A percentile compares a stretch with the other conserved stretches of the same genome.
These are phyloP conservation scores for Morpho achilles DNA, from an alignment of 2,888 invertebrate genomes.

Conservation along the genomic window DNA sequence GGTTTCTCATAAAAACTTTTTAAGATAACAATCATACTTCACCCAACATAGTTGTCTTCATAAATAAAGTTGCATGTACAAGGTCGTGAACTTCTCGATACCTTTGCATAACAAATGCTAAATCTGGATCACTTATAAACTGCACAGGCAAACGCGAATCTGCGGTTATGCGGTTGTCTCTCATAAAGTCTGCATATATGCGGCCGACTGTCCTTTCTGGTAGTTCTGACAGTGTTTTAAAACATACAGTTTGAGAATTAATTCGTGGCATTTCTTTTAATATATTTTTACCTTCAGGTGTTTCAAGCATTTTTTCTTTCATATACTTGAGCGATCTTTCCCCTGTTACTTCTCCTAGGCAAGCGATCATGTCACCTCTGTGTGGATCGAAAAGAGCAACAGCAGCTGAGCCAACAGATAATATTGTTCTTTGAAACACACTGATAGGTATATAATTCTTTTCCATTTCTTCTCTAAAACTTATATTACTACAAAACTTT, in stretches of 20 bases:
- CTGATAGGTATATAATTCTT: conserved; percentile 82
- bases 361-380: conserved; percentile 95
- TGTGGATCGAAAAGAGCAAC: conserved; percentile 89
- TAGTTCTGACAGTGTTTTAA: conserved; percentile 83
- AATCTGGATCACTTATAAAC: conserved; percentile 92
- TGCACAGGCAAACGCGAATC: conserved; percentile 94
- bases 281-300: conserved; percentile 88
- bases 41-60: conserved; percentile 96
- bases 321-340: conserved; percentile 85
- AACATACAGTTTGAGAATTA: conserved; percentile 88
- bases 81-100: conserved; percentile 99
- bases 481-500: conserved; percentile 22
- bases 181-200: conserved; percentile 90
- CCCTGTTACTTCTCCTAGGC: conserved; percentile 95
- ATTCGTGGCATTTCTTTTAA: conserved; percentile 90
- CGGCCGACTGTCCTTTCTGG: conserved; percentile 92
- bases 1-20: no score
- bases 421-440: conserved; percentile 85
- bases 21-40: conserved; percentile 63
- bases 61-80: conserved; percentile 92
- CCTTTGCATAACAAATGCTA: conserved; percentile 97
- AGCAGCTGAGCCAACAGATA: conserved; percentile 93
- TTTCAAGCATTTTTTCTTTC: conserved; percentile 85
- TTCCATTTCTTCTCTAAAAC: conserved; percentile 81
- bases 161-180: conserved; percentile 92